Evolutionary conservation across 1,140 invertebrate genomes (phyloP).

Genomic region (Aphidius gifuensis): DNA sequence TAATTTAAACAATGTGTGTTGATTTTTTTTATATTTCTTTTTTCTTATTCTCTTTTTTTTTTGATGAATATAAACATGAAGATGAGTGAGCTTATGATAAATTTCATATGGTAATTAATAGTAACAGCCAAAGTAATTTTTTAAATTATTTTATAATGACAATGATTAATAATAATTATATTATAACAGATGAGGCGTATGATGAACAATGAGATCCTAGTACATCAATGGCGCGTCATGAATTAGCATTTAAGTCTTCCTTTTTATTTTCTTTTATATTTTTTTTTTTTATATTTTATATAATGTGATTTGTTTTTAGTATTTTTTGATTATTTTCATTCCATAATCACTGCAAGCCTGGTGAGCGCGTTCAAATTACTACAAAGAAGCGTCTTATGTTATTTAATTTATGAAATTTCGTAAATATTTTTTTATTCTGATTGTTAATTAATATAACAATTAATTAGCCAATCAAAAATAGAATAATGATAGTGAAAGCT

Average conservation of each 20-base stretch:
- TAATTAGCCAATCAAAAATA: not conserved
- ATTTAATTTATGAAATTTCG: not conserved
- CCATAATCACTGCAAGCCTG: conserved; percentile 5
- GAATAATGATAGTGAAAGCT: no score
- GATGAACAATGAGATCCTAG: conserved; percentile 3
- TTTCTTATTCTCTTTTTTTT: no score
- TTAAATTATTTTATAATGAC: conserved; percentile 7
- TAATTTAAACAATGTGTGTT: no score
- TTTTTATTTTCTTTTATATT: not conserved
- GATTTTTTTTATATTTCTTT: no score
- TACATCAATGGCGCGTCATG: conserved; percentile 12
- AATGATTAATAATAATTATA: conserved; percentile 7
- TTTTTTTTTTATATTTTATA: not conserved
- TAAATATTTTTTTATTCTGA: not conserved
- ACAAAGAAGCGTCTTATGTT: conserved; percentile 1
- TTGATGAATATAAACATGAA: no score
- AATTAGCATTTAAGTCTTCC: conserved; percentile 1
- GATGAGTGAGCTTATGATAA: not conserved
- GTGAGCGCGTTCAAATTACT: conserved; percentile 6
- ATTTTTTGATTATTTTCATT: not conserved
- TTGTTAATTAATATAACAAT: not conserved
- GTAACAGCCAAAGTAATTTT: conserved; percentile 24
- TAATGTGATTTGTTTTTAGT: not conserved
- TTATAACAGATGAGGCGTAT: not conserved
- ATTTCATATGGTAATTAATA: conserved; percentile 28